Conservation (phyloP, 37 sponge, comb jelly and placozoan species). For the Crambe crambe region DNA sequence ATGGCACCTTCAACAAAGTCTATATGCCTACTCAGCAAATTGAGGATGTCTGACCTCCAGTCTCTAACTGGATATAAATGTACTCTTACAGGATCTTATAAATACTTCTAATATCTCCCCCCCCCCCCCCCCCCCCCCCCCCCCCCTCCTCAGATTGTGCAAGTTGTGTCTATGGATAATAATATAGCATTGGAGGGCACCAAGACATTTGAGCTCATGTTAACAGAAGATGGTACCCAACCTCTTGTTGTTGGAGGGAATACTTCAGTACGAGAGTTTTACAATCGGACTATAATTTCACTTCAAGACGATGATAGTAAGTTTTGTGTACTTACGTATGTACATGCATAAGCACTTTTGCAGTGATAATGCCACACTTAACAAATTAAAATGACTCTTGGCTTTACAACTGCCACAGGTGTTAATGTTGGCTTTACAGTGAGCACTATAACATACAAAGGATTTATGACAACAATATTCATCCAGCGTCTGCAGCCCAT, state of each 20-base stretch:
- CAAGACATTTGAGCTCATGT: neutral
- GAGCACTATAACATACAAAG: neutral
- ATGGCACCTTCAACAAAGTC: too few relatives aligned
- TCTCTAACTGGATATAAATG: too few relatives aligned
- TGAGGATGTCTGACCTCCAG: too few relatives aligned
- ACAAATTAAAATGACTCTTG: too few relatives aligned
- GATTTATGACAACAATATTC: neutral
- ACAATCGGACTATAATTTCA: neutral
- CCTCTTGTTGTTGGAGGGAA: constrained; percentile 1
- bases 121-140: too few relatives aligned
- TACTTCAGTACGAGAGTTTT: neutral
- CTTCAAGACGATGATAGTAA: neutral
- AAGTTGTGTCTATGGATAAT: neutral
- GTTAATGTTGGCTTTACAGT: neutral
- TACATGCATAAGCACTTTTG: neutral
- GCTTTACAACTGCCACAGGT: too few relatives aligned
- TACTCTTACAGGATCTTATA: too few relatives aligned
- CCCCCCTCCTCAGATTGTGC: neutral
- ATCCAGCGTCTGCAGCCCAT: neutral
- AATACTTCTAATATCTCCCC: too few relatives aligned
- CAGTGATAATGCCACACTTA: too few relatives aligned
- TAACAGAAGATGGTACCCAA: neutral
- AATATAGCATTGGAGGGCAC: neutral
- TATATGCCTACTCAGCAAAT: too few relatives aligned
- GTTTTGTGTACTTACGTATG: neutral